phyloP scores from a whole-genome alignment of 2,888 invertebrate genomes.

The Tachystola acroxantha region DNA sequence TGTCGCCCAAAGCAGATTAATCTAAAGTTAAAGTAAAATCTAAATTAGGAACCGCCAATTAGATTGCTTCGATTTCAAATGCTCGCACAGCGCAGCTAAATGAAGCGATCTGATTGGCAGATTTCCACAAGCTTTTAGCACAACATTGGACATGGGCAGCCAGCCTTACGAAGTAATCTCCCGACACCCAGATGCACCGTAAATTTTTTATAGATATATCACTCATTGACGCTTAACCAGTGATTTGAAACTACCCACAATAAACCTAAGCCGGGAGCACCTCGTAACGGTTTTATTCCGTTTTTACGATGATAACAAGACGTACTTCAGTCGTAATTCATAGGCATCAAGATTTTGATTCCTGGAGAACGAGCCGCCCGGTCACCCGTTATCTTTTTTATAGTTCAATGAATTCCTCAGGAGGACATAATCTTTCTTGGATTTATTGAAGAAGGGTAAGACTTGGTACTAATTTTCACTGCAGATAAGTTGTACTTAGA shows the following conservation, averaged over 20 bases:
- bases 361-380: conserved; percentile 29
- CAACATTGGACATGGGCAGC: too few relatives aligned
- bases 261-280: conserved; percentile 24
- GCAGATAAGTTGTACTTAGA: neutral
- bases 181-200: neutral
- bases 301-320: conserved; percentile 36
- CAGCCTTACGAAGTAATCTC: neutral
- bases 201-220: conserved; percentile 7
- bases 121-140: too few relatives aligned
- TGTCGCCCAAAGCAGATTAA: too few relatives aligned
- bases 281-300: conserved; percentile 52
- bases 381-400: conserved; percentile 36
- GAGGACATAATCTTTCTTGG: conserved; percentile 21
- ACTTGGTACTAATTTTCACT: conserved; percentile 4
- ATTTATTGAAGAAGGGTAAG: conserved; percentile 15
- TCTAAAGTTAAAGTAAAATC: too few relatives aligned
- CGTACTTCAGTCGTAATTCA: conserved; percentile 7
- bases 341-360: conserved; percentile 15
- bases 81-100: too few relatives aligned
- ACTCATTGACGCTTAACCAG: conserved; percentile 11
- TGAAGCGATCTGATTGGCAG: too few relatives aligned
- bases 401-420: conserved; percentile 27
- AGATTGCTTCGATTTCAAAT: too few relatives aligned
- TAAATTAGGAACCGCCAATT: too few relatives aligned
- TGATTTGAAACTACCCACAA: conserved; percentile 15